Conservation (phyloP, 2,888 invertebrate genomes). For the Temnothorax unifasciatus region DNA sequence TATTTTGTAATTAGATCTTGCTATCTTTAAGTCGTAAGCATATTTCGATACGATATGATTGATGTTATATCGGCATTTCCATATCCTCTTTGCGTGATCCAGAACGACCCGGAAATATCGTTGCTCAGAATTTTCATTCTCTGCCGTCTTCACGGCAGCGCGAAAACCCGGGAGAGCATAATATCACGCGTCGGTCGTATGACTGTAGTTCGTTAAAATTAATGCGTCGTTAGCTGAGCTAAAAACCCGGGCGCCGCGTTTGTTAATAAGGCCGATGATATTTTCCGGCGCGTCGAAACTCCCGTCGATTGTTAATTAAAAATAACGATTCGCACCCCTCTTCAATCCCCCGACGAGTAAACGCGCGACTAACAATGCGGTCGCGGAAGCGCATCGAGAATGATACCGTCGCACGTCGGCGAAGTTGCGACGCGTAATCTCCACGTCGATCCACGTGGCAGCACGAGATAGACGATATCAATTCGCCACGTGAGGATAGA, state of each 20-base stretch:
- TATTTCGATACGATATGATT: not conserved
- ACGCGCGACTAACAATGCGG: constrained; percentile 64
- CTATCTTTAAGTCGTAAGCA: not conserved
- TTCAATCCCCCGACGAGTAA: constrained; percentile 23
- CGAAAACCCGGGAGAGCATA: constrained; percentile 23
- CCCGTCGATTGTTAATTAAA: constrained; percentile 73
- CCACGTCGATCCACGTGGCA: constrained; percentile 59
- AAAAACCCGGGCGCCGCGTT: constrained; percentile 41
- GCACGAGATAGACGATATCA: constrained; percentile 69
- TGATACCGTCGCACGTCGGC: constrained; percentile 54
- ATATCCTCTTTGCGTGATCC: not conserved
- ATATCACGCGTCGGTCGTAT: constrained; percentile 41
- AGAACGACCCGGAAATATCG: constrained; percentile 8
- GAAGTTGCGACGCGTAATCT: constrained; percentile 61
- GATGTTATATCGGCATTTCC: not conserved
- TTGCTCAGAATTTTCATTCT: constrained; percentile 10
- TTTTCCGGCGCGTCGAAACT: constrained; percentile 60
- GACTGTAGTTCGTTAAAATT: constrained; percentile 75
- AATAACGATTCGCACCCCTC: constrained; percentile 72
- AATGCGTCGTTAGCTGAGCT: constrained; percentile 70
- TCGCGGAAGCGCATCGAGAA: constrained; percentile 55
- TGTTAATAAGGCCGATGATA: constrained; percentile 72
- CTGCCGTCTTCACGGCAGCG: constrained; percentile 12
- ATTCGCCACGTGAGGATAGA: constrained; percentile 68
- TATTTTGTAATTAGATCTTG: not conserved